Conservation (phyloP, 2,888 invertebrate genomes). For the Panopea generosa region DNA sequence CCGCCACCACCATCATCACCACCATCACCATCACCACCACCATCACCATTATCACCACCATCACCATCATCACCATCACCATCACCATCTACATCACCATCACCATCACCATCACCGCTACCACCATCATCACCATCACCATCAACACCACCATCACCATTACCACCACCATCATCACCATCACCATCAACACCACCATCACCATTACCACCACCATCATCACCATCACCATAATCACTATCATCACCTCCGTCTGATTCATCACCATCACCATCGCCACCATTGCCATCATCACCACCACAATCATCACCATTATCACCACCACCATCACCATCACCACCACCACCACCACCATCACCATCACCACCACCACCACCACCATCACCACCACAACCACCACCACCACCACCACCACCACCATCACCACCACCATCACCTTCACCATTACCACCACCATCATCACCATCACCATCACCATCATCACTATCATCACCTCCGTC, state of each 20-base stretch:
- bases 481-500: too few relatives aligned
- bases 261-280: too few relatives aligned
- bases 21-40: too few relatives aligned
- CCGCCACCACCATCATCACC: too few relatives aligned
- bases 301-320: not conserved
- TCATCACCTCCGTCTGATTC: too few relatives aligned
- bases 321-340: not conserved
- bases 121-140: not conserved
- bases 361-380: too few relatives aligned
- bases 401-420: too few relatives aligned
- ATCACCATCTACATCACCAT: not conserved
- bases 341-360: not conserved
- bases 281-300: too few relatives aligned
- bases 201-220: conserved; percentile 16
- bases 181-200: conserved; percentile 11
- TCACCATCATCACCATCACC: not conserved
- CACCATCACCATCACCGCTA: too few relatives aligned
- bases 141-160: not conserved
- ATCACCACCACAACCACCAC: not conserved
- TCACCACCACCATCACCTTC: conserved; percentile 10
- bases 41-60: not conserved
- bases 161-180: conserved; percentile 7
- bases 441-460: conserved; percentile 13
- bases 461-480: conserved; percentile 18
- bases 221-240: conserved; percentile 3